Evolutionary conservation across 2,888 invertebrate genomes (phyloP).

Genomic region (Pammene aurita): DNA sequence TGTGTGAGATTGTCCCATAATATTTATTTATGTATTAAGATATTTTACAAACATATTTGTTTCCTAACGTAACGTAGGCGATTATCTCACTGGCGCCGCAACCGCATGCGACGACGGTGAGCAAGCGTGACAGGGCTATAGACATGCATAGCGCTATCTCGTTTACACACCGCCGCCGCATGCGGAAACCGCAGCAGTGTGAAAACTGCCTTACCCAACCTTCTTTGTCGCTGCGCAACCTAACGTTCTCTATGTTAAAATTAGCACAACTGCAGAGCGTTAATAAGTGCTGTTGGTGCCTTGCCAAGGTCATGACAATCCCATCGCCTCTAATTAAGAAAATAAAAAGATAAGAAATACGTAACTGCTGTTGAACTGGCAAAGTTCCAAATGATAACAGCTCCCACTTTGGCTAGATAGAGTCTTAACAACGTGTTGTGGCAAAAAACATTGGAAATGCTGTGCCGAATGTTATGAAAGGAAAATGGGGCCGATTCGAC

Average conservation of each 20-base stretch:
- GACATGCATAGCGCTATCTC: too few species aligned
- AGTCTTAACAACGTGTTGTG: conserved; percentile 47
- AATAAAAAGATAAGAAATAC: conserved; percentile 43
- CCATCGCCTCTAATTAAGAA: conserved; percentile 42
- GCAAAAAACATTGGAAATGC: conserved; percentile 43
- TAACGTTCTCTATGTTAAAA: conserved; percentile 7
- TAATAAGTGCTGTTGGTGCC: conserved; percentile 38
- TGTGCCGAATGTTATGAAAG: conserved; percentile 22
- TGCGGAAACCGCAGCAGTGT: too few species aligned
- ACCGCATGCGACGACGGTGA: background rate
- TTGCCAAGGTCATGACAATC: conserved; percentile 41
- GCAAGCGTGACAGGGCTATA: too few species aligned
- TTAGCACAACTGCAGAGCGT: conserved; percentile 25
- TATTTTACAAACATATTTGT: too few species aligned
- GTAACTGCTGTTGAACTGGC: conserved; percentile 44
- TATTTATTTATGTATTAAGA: too few species aligned
- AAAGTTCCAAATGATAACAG: conserved; percentile 48
- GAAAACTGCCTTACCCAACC: background rate
- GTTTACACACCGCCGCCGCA: too few species aligned
- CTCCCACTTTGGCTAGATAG: conserved; percentile 41
- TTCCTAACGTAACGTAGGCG: too few species aligned
- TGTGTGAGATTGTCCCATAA: too few species aligned
- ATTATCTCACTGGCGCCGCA: too few species aligned
- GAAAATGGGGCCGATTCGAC: background rate
- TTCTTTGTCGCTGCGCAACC: background rate